Base-by-base conservation (phyloP, 2,888 invertebrate species). In the Zhengitettix transpicula region DNA sequence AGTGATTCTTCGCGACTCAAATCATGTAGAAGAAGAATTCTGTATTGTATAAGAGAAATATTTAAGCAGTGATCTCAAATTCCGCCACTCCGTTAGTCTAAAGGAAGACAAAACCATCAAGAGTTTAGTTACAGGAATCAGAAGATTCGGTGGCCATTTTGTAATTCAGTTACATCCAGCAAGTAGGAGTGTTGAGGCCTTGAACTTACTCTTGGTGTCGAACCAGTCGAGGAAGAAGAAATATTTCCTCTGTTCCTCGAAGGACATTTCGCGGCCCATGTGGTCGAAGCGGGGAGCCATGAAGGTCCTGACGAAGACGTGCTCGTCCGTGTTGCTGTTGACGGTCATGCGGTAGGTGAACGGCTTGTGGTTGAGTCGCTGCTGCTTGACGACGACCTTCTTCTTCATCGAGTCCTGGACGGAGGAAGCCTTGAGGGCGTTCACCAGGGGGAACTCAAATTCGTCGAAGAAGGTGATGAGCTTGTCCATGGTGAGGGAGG, bases 381-480 rank as follows among this genome's bases (percentile, higher is more conserved):
- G 75, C 68, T 83, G 81, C 64, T 80, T 78, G 10, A 79, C 82
- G 59, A 65, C 60, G 64, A 68, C 68, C 57, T 65, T 63, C 14
- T 67, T 65, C 59, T 66, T 67, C 58, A 59, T 57, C 52, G 62
- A 59, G n/a, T 62, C 58, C 66, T 75, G 76, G 17, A 76, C 67
- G 67, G 79, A 73, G 40, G 74, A 74, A 58, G 77, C 68, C 47
- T 74, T 69, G 56, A 81, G 73, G 64, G 79, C 80, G 65, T 83
- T 84, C 65, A 79, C 81, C 65, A 83, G 79, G 65, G 84, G 81
- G 66, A 82, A 73, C 55, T 84, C 77, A 67, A 79, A 83, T 68
- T 81, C 77, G 65, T 86, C 85, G 65, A 85, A 85, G 72, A 79
- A 85, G 12, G 87, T 87, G 51, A 78, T 72, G 7, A 87, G 74